Evolutionary conservation across 1,140 invertebrate genomes (phyloP).

Genomic region (Pararge aegeria): DNA sequence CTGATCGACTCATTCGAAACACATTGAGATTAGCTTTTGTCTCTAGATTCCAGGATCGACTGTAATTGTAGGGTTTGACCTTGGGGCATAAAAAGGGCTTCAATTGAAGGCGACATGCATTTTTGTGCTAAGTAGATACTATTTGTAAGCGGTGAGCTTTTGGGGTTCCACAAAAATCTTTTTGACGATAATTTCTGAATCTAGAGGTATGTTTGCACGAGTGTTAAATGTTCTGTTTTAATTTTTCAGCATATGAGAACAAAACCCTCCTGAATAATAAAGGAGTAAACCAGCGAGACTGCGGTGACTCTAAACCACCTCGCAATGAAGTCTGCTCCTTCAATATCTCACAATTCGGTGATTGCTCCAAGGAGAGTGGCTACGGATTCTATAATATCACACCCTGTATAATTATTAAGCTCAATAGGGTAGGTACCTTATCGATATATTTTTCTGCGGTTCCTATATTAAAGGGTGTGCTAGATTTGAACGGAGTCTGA

Average conservation of each 20-base stretch:
- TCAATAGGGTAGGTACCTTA: constrained; percentile 86
- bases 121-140: no score
- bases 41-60: no score
- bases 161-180: background rate
- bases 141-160: no score
- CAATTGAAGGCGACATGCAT: no score
- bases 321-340: constrained; percentile 86
- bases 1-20: no score
- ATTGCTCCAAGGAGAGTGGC: constrained; percentile 82
- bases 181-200: background rate
- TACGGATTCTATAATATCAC: constrained; percentile 87
- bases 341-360: constrained; percentile 81
- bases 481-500: no score
- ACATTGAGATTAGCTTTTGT: no score
- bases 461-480: no score
- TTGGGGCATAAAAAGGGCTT: no score
- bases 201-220: no score
- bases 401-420: constrained; percentile 92
- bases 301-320: constrained; percentile 82
- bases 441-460: background rate
- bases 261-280: constrained; percentile 75
- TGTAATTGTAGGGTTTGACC: no score
- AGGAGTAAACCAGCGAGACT: constrained; percentile 84
- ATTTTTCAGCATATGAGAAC: constrained; percentile 81
- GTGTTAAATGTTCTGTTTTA: background rate